Percentiles rank a stretch among this genome's conserved stretches.
Evolutionary conservation across 2,888 invertebrate species (phyloP).

Genomic region (Campoletis raptor): DNA sequence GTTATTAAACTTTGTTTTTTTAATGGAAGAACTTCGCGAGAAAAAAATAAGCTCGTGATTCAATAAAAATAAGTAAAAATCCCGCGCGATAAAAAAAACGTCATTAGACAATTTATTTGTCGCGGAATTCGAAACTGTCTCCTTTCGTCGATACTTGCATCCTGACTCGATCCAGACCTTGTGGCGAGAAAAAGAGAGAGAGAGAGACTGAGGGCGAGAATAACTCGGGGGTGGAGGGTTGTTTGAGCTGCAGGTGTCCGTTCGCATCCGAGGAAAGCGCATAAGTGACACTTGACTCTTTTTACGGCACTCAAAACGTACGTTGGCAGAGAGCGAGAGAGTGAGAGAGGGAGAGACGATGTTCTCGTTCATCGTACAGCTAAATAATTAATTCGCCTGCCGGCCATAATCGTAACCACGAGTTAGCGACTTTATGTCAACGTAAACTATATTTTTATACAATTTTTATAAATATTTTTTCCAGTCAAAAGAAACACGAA

Average conservation of each 20-base stretch:
- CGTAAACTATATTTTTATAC: not conserved
- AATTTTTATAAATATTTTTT: not conserved
- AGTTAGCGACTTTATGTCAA: conserved; percentile 81
- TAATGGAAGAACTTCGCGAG: no score
- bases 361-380: conserved; percentile 77
- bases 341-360: conserved; percentile 19
- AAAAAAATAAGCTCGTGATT: not conserved
- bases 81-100: not conserved
- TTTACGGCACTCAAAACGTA: conserved; percentile 81
- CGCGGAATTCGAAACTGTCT: not conserved
- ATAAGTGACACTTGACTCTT: conserved; percentile 81
- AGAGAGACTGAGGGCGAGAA: conserved; percentile 1
- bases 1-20: no score
- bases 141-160: not conserved
- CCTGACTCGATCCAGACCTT: not conserved
- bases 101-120: not conserved
- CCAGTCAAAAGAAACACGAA: not conserved
- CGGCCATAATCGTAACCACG: conserved; percentile 84
- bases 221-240: conserved; percentile 4
- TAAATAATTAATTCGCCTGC: conserved; percentile 83
- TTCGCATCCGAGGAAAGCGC: conserved; percentile 72
- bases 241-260: conserved; percentile 64
- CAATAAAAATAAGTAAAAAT: not conserved
- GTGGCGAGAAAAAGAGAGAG: not conserved
- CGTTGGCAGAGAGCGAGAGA: conserved; percentile 17